phyloP scores from a whole-genome alignment of 1,140 invertebrate species.

The Calycopis cecrops region DNA sequence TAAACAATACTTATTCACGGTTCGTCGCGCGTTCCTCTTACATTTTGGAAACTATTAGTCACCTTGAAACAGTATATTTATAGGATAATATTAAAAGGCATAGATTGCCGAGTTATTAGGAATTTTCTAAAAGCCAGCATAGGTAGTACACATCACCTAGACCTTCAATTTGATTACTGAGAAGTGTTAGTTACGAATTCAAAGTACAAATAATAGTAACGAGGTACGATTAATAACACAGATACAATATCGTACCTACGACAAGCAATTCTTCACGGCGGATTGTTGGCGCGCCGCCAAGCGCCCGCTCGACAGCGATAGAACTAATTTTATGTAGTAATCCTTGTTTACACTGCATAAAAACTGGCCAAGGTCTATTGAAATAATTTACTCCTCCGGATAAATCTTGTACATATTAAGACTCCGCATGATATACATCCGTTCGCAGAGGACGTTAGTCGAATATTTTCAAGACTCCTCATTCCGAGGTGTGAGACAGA shows the following conservation, averaged over 20 bases:
- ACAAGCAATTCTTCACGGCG: slow-evolving; percentile 49
- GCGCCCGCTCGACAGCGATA: slow-evolving; percentile 38
- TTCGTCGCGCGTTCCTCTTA: not conserved
- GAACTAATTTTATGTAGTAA: slow-evolving; percentile 63
- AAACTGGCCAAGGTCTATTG: slow-evolving; percentile 54
- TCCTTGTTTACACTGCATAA: slow-evolving; percentile 57
- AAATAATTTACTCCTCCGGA: slow-evolving; percentile 17
- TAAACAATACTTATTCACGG: not conserved
- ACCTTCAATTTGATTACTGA: no score
- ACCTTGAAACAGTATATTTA: no score
- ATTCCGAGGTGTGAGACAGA: no score
- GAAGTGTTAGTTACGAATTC: slow-evolving; percentile 6
- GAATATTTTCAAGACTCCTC: no score
- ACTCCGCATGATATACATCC: no score
- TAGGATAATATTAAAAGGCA: no score
- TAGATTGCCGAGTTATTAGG: no score
- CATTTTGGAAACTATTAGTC: no score
- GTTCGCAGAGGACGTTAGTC: no score
- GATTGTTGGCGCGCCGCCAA: slow-evolving; percentile 54
- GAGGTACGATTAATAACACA: slow-evolving; percentile 13
- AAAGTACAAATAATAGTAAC: not conserved
- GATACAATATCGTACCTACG: slow-evolving; percentile 43
- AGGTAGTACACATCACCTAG: no score
- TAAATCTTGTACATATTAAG: not conserved
- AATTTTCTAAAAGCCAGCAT: no score